These are phyloP conservation scores for Teleopsis dalmanni DNA, from an alignment of 1,140 invertebrate species.

Conservation along the genomic window DNA sequence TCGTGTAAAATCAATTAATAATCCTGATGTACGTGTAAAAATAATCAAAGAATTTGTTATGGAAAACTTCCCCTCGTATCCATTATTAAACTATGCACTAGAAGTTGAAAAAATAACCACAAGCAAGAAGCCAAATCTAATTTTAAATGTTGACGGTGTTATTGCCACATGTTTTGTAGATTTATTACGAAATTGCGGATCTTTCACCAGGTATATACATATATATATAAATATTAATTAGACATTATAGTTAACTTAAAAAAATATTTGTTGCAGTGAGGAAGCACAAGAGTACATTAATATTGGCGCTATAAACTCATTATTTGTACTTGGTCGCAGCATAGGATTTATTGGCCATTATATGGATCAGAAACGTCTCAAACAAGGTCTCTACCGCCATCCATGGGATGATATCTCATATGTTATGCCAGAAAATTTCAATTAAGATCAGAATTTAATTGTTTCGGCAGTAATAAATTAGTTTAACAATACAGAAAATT, in stretches of 20 bases:
- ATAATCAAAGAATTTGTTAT: constrained; percentile 95
- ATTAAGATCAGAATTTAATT: too few relatives aligned
- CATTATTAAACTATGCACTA: constrained; percentile 88
- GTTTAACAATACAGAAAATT: neutral
- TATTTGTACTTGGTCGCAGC: constrained; percentile 95
- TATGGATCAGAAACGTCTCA: constrained; percentile 96
- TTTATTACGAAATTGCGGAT: constrained; percentile 83
- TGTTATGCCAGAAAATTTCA: constrained; percentile 59
- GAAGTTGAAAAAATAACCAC: constrained; percentile 99
- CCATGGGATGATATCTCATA: constrained; percentile 99
- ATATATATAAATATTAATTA: neutral
- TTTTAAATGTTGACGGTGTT: constrained; percentile 97
- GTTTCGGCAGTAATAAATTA: constrained; percentile 22
- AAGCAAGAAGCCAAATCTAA: constrained; percentile 98
- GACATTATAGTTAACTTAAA: neutral
- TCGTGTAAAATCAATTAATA: constrained; percentile 97
- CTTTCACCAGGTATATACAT: constrained; percentile 71
- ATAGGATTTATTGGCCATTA: constrained; percentile 99
- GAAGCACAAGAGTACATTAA: constrained; percentile 97
- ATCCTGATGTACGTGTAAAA: constrained; percentile 96
- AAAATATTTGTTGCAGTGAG: constrained; percentile 56
- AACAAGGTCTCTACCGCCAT: constrained; percentile 97
- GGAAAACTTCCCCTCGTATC: constrained; percentile 86
- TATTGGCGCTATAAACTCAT: constrained; percentile 95
- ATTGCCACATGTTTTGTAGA: constrained; percentile 97